These are phyloP conservation scores for Malurus alboscapulatus DNA, from an alignment of 2,113 vertebrate species.

Conservation along the genomic window DNA sequence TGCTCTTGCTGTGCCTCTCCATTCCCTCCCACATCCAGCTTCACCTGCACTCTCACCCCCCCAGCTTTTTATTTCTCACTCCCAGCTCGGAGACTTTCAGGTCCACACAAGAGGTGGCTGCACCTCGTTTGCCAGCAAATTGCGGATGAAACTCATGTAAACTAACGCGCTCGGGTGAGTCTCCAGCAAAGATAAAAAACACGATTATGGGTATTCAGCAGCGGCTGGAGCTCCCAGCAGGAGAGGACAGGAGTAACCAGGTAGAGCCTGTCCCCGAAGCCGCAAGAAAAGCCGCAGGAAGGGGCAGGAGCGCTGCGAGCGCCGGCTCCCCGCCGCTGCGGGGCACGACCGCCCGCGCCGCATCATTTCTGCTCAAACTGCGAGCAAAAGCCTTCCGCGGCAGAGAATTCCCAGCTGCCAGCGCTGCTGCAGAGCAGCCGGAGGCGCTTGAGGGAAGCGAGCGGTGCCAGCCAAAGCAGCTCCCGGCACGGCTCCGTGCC, in stretches of 20 bases:
- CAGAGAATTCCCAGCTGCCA: not conserved
- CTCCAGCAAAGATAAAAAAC: not conserved
- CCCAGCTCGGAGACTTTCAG: not conserved
- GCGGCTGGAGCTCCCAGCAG: not conserved
- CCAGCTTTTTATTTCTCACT: not conserved
- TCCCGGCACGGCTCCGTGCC: not conserved
- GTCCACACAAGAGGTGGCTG: not conserved
- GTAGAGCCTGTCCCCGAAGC: fast-evolving
- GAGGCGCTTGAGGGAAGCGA: fast-evolving
- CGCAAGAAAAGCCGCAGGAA: fast-evolving
- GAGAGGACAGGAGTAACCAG: fast-evolving
- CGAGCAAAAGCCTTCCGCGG: not conserved
- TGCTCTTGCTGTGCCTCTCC: not conserved
- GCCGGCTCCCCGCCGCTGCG: not conserved
- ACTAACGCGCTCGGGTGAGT: not conserved
- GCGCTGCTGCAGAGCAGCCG: not conserved
- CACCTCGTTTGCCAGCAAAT: constrained; percentile 37
- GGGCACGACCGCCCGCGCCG: fast-evolving
- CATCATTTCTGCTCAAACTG: not conserved
- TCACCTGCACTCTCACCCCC: not conserved
- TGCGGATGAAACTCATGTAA: not conserved
- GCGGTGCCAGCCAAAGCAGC: not conserved
- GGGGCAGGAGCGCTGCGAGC: not conserved
- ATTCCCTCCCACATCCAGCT: not conserved
- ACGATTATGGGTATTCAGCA: fast-evolving